Evolutionary conservation across 92 coral and sea anemone genomes (phyloP).

Genomic region (Bergia puertoricense): DNA sequence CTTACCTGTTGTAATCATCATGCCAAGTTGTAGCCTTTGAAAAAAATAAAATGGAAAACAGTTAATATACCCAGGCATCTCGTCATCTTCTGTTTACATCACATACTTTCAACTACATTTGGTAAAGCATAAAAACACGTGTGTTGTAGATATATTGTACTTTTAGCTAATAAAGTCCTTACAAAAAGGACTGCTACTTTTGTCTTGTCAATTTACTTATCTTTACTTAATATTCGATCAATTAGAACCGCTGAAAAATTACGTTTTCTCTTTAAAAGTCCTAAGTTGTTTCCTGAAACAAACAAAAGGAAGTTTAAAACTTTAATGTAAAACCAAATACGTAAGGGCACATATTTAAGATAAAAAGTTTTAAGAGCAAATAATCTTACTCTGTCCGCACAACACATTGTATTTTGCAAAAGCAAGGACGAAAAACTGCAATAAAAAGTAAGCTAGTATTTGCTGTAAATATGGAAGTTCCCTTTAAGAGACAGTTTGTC

Average conservation of each 20-base stretch:
- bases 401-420: too few species aligned
- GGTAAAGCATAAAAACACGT: not conserved
- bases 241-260: not conserved
- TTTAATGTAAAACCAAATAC: too few species aligned
- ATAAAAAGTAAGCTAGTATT: too few species aligned
- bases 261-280: not conserved
- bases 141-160: not conserved
- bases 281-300: not conserved
- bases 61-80: not conserved
- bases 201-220: not conserved
- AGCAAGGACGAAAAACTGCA: too few species aligned
- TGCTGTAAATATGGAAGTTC: too few species aligned
- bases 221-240: too few species aligned
- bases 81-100: not conserved
- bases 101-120: not conserved
- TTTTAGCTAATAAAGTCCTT: not conserved
- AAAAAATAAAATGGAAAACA: not conserved
- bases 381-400: too few species aligned
- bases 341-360: too few species aligned
- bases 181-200: not conserved
- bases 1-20: constrained; percentile 97
- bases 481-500: too few species aligned
- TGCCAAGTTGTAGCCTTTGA: constrained; percentile 98
- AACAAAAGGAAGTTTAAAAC: too few species aligned
- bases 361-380: too few species aligned